Evolutionary conservation across 1,140 invertebrate species (phyloP), one percentile per base, ranked within the genome.

Genomic region (Lordiphosa stackelbergi): DNA sequence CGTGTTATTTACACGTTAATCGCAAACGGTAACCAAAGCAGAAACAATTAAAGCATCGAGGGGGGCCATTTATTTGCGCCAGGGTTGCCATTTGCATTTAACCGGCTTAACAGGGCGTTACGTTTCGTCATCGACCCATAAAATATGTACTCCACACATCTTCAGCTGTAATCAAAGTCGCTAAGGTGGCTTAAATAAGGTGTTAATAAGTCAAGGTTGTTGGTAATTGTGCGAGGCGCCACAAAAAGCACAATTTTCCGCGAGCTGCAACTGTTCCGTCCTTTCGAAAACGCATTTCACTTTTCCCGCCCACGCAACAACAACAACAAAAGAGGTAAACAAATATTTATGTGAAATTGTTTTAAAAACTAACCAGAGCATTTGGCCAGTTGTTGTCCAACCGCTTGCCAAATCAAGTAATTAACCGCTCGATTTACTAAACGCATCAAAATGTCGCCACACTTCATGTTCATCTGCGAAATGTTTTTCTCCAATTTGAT

Each of bases 381-480:
- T 52, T 13, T 43, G 57, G 11, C 37, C 48, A 51, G 24, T 19
- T 38, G 36, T 28, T 53, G 16, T 7, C 64, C 83, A 83, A 83
- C 51, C 72, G 60, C 71, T 83, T 83, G 77, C 68, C 69, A 83
- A 83, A 83, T 83, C 77, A 63, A 77, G 77, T 83, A 83, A 83
- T 83, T 83, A 83, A 75, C 69, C 58, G 55, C 75, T 73, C 83
- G 78, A 83, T 83, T 83, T 77, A 83, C 78, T 77, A 77, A 83
- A 77, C 72, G 53, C 73, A 65, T 72, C 31, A 71, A 46, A 74
- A 83, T 65, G 66, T 46, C 43, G 12, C 19, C n/a, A 37, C 53
- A 66, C 66, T 57, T 58, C 48, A 52, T 65, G 49, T 65, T 64
- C 54, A 51, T 58, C 65, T 69, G 65, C 43, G 64, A 68, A 68